phyloP scores from a whole-genome alignment of 2,888 invertebrate species.

The Melinaea menophilus region DNA sequence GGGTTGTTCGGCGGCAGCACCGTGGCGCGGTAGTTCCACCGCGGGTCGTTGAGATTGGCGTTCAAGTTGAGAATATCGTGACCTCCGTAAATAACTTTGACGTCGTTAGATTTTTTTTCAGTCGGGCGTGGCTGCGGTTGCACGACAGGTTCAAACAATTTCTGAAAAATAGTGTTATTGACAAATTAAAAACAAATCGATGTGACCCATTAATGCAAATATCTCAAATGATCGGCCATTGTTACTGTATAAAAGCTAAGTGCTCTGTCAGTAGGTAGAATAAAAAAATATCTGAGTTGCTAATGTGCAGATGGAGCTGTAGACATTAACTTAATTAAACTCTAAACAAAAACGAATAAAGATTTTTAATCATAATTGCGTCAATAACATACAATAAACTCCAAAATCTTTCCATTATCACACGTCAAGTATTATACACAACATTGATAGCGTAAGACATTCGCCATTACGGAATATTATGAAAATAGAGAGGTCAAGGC shows the following conservation, averaged over 20 bases:
- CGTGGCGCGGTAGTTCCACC: slow-evolving; percentile 77
- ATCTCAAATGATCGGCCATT: background rate
- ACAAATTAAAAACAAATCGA: too few species aligned
- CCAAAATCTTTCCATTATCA: slow-evolving; percentile 58
- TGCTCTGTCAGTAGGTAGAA: too few species aligned
- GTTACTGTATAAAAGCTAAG: too few species aligned
- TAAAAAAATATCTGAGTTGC: too few species aligned
- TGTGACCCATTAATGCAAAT: background rate
- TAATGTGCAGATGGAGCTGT: too few species aligned
- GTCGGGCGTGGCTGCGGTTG: slow-evolving; percentile 68
- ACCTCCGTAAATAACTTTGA: slow-evolving; percentile 70
- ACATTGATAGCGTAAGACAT: slow-evolving; percentile 68
- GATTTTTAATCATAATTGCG: background rate
- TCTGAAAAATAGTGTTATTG: slow-evolving; percentile 49
- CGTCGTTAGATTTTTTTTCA: slow-evolving; percentile 56
- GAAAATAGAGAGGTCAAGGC: slow-evolving; percentile 78
- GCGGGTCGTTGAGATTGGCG: slow-evolving; percentile 72
- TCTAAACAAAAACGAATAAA: slow-evolving; percentile 10
- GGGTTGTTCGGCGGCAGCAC: slow-evolving; percentile 77
- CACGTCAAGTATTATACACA: slow-evolving; percentile 58
- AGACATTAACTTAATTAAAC: slow-evolving; percentile 1
- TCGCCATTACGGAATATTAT: slow-evolving; percentile 78
- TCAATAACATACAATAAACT: background rate
- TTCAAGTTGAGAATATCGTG: slow-evolving; percentile 79
- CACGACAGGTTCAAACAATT: slow-evolving; percentile 66